Conservation (phyloP, 2,113 vertebrate genomes). For the Ceyx melanurus region DNA sequence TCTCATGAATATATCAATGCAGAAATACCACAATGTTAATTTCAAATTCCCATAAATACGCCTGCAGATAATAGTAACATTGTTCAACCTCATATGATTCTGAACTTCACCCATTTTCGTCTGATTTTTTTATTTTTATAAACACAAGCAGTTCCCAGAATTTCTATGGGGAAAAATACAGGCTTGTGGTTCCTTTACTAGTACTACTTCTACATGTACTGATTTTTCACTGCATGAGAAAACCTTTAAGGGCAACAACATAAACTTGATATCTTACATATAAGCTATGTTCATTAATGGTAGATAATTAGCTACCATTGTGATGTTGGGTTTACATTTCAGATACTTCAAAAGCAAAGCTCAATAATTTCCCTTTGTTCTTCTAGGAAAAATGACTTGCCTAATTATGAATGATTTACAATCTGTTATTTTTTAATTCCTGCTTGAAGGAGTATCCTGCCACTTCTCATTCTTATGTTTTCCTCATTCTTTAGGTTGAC, state of each 20-base stretch:
- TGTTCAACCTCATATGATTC: background rate
- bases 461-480: background rate
- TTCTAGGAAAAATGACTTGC: background rate
- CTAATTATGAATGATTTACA: constrained; percentile 22
- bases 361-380: background rate
- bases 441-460: background rate
- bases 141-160: background rate
- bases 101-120: background rate
- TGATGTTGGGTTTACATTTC: background rate
- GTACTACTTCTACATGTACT: background rate
- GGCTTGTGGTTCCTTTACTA: background rate
- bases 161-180: background rate
- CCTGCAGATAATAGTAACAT: background rate
- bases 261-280: background rate
- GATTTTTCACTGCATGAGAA: background rate
- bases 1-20: background rate
- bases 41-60: background rate
- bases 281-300: background rate
- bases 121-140: background rate
- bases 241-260: background rate
- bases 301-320: background rate
- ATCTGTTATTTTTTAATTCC: background rate
- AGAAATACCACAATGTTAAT: background rate
- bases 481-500: background rate
- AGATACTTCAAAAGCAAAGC: background rate